Base-by-base conservation (phyloP, 2,797 vertebrate genomes). In the Pseudomugil tenellus region DNA sequence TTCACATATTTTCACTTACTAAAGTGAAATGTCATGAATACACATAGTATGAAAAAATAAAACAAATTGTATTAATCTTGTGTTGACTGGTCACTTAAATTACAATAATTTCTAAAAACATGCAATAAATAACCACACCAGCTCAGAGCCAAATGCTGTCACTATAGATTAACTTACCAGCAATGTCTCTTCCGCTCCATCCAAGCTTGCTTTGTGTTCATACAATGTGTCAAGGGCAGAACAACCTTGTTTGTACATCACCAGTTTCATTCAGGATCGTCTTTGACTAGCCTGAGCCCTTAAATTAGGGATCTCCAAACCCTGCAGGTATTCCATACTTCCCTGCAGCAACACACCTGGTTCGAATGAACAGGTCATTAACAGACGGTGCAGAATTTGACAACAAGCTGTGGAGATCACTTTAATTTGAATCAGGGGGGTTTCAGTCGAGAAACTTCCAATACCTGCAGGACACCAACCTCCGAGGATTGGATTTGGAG, bases 91-190 rank as follows among this genome's bases (percentile, higher is more conserved):
- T 57, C 14, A 13, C 19, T 14, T 4, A 23, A 9, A 37, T 12
- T 25, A n/a, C 32, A 23, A 37, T 39, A n/a, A 39, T 8, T 23
- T 52, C 49, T 14, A 35, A 11, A 57, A 14, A 23, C 32, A 35
- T 13, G 32, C 55, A 57, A 57, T 23, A 14, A 57, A 23, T 37
- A 35, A 23, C 19, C 28, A 29, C 28, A 49, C 11, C 31, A 1
- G 39, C 46, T 19, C 13, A 21, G 32, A 49, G 43, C 43, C n/a
- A 34, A 62, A 21, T 25, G 21, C 43, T 62, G 59, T 35, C 46
- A 51, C 61, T 37, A 19, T 25, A 63, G 9, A 63, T 63, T 11
- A 63, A 53, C n/a, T 11, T 37, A n/a, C 25, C 16, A n/a, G 29
- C 10, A 10, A 12, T 16, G 34, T 51, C 57, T 41, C 7, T 37